phyloP scores from a whole-genome alignment of 2,888 invertebrate genomes.

The Drosophila engyochracea region DNA sequence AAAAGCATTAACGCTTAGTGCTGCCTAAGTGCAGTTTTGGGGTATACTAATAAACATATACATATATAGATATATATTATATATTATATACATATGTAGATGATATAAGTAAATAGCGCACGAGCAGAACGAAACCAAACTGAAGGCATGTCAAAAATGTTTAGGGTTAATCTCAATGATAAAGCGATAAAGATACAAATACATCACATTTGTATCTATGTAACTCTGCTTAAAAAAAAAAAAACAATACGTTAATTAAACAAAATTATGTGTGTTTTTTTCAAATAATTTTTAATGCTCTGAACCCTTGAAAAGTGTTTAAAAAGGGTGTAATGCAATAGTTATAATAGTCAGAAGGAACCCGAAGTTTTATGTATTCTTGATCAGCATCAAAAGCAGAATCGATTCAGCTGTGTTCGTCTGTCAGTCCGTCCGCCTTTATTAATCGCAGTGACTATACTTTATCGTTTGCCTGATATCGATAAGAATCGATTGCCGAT shows the following conservation, averaged over 20 bases:
- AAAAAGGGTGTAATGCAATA: background rate
- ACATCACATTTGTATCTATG: background rate
- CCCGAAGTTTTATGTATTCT: background rate
- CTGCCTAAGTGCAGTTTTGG: conserved; percentile 73
- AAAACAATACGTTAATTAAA: conserved; percentile 35
- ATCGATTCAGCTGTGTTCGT: background rate
- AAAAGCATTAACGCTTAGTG: conserved; percentile 80
- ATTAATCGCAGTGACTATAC: background rate
- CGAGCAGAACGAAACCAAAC: conserved; percentile 28
- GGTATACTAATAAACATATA: conserved; percentile 52
- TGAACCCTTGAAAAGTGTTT: background rate
- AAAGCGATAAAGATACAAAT: conserved; percentile 11
- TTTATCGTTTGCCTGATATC: background rate
- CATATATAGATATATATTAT: conserved; percentile 10
- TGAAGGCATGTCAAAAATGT: conserved; percentile 13
- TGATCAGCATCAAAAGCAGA: background rate
- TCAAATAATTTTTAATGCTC: background rate
- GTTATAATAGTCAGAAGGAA: background rate
- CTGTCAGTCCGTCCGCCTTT: background rate
- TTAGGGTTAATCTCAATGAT: conserved; percentile 28
- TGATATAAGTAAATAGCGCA: conserved; percentile 31
- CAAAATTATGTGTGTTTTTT: conserved; percentile 21
- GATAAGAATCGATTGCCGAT: background rate
- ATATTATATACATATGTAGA: conserved; percentile 26
- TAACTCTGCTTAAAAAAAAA: conserved; percentile 3